Evolutionary conservation across 2,888 invertebrate genomes (phyloP).

Genomic region (Oxycera nigricornis): DNA sequence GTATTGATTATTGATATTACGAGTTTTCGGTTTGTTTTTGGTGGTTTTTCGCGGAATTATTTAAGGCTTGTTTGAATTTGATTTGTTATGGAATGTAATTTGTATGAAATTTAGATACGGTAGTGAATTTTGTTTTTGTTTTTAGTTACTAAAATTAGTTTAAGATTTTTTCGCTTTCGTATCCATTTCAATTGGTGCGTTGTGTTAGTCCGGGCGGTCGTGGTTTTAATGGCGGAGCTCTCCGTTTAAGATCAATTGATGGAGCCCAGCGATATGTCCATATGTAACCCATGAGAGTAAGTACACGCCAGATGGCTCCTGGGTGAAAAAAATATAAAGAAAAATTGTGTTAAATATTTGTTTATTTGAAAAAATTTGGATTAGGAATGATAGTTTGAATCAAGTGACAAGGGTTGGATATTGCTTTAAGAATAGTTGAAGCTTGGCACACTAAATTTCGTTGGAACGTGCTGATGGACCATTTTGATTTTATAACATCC

Average conservation of each 20-base stretch:
- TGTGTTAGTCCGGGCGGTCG: conserved; percentile 53
- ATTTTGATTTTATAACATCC: no score
- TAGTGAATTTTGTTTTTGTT: conserved; percentile 4
- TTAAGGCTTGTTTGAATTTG: not conserved
- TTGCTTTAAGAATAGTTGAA: no score
- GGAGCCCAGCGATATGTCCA: conserved; percentile 51
- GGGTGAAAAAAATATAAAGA: conserved; percentile 34
- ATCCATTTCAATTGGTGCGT: not conserved
- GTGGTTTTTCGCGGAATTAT: no score
- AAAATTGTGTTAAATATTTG: no score
- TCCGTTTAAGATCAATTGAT: conserved; percentile 54
- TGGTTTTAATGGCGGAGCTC: conserved; percentile 55
- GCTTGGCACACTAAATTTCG: no score
- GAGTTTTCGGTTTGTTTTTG: no score
- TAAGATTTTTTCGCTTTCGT: conserved; percentile 32
- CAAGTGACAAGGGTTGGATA: no score
- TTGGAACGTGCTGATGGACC: no score
- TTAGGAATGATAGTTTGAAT: no score
- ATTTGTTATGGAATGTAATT: conserved; percentile 16
- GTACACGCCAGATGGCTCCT: conserved; percentile 48
- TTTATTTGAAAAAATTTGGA: no score
- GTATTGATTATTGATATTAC: no score
- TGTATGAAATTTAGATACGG: not conserved
- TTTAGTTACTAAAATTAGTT: not conserved
- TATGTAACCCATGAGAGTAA: conserved; percentile 53